Evolutionary conservation across 2,797 vertebrate genomes (phyloP).

Genomic region (Enteromius radiatus): DNA sequence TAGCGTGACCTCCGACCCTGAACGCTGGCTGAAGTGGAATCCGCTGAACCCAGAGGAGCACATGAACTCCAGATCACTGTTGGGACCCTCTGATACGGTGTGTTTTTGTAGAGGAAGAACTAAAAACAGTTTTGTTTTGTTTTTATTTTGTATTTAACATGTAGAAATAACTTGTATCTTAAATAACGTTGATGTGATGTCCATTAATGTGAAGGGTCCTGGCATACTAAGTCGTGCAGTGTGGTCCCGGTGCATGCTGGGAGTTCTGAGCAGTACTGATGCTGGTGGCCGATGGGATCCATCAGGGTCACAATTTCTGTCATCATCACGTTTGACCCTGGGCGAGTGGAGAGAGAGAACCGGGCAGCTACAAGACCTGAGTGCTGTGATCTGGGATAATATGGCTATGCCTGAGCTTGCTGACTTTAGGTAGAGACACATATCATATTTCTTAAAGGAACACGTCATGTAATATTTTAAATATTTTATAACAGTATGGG

Average conservation of each 20-base stretch:
- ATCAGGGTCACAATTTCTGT: conserved; percentile 78
- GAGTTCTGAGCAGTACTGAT: conserved; percentile 84
- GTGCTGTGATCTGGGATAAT: conserved; percentile 88
- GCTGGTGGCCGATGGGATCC: conserved; percentile 79
- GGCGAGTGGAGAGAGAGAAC: conserved; percentile 89
- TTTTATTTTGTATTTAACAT: not conserved
- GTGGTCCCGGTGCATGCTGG: conserved; percentile 91
- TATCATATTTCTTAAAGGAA: not conserved
- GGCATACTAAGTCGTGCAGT: conserved; percentile 86
- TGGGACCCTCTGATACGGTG: conserved; percentile 71
- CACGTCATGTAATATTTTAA: not conserved
- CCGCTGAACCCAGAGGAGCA: conserved; percentile 69
- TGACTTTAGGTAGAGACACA: conserved; percentile 85
- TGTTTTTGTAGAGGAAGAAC: not conserved
- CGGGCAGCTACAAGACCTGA: conserved; percentile 88
- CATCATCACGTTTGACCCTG: conserved; percentile 85
- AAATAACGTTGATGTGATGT: not conserved
- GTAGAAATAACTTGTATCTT: not conserved
- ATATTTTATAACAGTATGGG: not conserved
- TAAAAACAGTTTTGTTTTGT: not conserved
- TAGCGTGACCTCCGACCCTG: conserved; percentile 85
- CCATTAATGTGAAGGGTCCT: conserved; percentile 82
- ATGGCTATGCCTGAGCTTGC: conserved; percentile 81
- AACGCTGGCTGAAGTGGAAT: conserved; percentile 90
- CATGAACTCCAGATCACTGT: conserved; percentile 62